Conservation (phyloP, 2,888 invertebrate species). For the Poecilus cupreus region DNA sequence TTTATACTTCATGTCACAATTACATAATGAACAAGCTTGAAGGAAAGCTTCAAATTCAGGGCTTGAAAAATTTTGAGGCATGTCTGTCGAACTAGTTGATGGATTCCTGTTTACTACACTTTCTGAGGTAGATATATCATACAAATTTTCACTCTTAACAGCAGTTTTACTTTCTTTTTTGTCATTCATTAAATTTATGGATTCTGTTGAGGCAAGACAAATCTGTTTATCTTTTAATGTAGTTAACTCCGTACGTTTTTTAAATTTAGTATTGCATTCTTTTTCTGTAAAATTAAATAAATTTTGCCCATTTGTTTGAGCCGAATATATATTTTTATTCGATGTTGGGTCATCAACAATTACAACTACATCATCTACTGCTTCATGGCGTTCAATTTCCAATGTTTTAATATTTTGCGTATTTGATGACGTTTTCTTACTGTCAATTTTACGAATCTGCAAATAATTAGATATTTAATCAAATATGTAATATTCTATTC, state of each 20-base stretch:
- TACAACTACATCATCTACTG: neutral
- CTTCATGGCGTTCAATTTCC: neutral
- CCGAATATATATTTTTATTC: neutral
- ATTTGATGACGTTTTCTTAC: neutral
- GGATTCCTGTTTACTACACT: neutral
- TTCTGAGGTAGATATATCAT: neutral
- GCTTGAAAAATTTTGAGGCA: neutral
- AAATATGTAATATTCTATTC: neutral
- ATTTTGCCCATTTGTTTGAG: neutral
- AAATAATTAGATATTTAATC: neutral
- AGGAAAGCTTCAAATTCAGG: conserved; percentile 14
- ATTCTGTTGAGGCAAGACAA: neutral
- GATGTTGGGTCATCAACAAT: neutral
- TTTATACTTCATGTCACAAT: neutral
- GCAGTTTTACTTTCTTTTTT: neutral
- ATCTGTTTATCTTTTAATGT: neutral
- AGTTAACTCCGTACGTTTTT: neutral
- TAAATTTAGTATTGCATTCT: neutral
- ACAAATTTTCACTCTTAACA: neutral
- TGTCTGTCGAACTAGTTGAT: neutral
- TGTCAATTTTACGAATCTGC: neutral
- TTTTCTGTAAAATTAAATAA: neutral
- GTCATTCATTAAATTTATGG: neutral
- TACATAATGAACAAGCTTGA: neutral
- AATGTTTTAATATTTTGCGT: neutral